Evolutionary conservation across 2,797 vertebrate genomes (phyloP), one percentile per base, ranked within the genome.

Genomic region (Lateolabrax maculatus): DNA sequence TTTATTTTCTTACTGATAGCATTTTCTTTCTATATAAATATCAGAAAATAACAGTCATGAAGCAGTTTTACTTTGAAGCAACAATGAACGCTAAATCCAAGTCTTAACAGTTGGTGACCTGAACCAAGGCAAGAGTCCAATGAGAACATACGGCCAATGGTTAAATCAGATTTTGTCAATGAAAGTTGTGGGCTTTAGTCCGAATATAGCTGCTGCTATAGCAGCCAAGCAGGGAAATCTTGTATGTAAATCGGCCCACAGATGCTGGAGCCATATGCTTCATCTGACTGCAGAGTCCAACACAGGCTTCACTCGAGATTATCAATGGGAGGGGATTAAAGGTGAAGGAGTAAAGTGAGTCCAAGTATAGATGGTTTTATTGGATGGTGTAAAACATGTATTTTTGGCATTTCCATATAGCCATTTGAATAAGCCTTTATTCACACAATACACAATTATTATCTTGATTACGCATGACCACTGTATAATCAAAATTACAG

Each of bases 201-300:
- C 77, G 46, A 74, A 71, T 81, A 86, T 91, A 91, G 83, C 87
- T 63, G 43, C 80, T 63, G 53, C 75, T 57, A 55, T 55, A 76
- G 81, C 15, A 55, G 86, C 84, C 84, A 85, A 81, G 84, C 57
- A 63, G 86, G 66, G 79, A 91, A 84, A 76, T 84, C 81, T 80
- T 80, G 80, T 84, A 84, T 71, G 64, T 77, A 83, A 89, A 89
- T 69, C 57, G 25, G 75, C 76, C 56, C 86, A 73, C 94, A 96
- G 93, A 93, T 95, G 95, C 91, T 66, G 74, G 46, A 81, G 77
- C 91, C 94, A 94, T 95, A 94, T 96, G 95, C 84, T 89, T 87
- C 75, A 77, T 75, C 77, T 66, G 67, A 84, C 78, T 79, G 79
- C 48, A 56, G 66, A 53, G 67, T 89, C 87, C 80, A 74, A 84